phyloP scores from a whole-genome alignment of 1,140 invertebrate genomes.

The Drosophila littoralis region DNA sequence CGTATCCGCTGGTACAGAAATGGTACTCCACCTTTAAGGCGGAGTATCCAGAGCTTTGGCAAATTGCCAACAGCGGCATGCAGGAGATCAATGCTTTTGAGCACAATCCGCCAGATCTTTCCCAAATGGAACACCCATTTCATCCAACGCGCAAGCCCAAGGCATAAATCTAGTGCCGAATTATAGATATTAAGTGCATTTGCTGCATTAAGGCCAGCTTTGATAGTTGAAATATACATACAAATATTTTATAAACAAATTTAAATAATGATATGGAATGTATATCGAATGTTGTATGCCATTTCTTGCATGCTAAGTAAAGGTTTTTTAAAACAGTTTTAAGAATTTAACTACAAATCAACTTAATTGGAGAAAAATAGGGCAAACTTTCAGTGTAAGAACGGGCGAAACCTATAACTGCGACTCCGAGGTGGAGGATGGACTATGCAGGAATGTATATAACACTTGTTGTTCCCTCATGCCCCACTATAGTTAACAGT shows the following conservation, averaged over 20 bases:
- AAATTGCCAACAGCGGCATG: slow-evolving; percentile 88
- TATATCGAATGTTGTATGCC: not conserved
- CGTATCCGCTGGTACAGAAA: slow-evolving; percentile 85
- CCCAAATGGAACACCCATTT: slow-evolving; percentile 88
- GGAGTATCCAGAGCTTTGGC: slow-evolving; percentile 88
- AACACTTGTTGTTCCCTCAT: too few relatives aligned
- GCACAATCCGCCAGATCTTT: slow-evolving; percentile 89
- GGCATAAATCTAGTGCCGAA: slow-evolving; percentile 27
- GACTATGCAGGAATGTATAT: too few relatives aligned
- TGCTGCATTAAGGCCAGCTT: slow-evolving; percentile 9
- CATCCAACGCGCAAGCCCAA: slow-evolving; percentile 87
- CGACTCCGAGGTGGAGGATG: too few relatives aligned
- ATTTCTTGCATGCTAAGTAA: not conserved
- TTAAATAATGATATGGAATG: not conserved
- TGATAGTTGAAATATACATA: slow-evolving; percentile 9
- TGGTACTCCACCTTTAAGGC: slow-evolving; percentile 90
- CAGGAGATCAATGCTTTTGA: slow-evolving; percentile 87
- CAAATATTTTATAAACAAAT: slow-evolving; percentile 27
- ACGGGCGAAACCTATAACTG: too few relatives aligned
- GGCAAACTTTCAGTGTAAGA: too few relatives aligned
- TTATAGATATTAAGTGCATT: slow-evolving; percentile 19
- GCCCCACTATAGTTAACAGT: too few relatives aligned
- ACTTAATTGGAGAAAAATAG: too few relatives aligned
- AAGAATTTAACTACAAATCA: too few relatives aligned
- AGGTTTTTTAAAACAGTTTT: too few relatives aligned